Base-by-base conservation (phyloP, 1,140 invertebrate species). In the Charaxes varanes region DNA sequence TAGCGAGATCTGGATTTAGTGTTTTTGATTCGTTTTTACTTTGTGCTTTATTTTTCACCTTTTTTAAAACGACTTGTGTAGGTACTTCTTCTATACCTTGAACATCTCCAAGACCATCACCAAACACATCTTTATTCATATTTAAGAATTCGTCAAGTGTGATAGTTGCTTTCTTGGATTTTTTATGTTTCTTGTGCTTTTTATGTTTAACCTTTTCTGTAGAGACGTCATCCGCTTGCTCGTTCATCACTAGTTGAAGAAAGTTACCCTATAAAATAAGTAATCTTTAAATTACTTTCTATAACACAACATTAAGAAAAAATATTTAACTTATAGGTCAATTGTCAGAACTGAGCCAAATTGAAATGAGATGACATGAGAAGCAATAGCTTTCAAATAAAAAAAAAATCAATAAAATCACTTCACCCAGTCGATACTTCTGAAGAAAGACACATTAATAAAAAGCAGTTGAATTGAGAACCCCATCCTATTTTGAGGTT, bases 41-140 rank as follows among this genome's bases (percentile, higher is more conserved):
- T 18, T 17, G 28, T 43, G 66, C 58, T 38, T 66, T 78, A 15
- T 22, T 41, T 44, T 56, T 66, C 32, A 35, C 45, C 51, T 71
- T 77, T 53, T 74, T 82, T 12, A 64, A 53, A 6, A 80, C 64
- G 13, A 71, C 57, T 44, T 61, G 58, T 6, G 71, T 69, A 2
- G 79, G 79, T 28, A 83, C 67, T 64, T 85, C 77, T 48, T 82
- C 73, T 44, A 79, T 58, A 10, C 79, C 79, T 38, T 83, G 72
- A 30, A 80, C 58, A 50, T 80, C 69, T 22, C 28, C 28, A 8
- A 83, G 37, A 41, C 59, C 72, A 54, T 83, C 76, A 12, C 78
- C 73, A 64, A 85, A 84, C 3, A 85, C 71, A 53, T 84, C 81
- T 53, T 74, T 76, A 40, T 85, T 81, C 81, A 84, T 85, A 50